phyloP scores from a whole-genome alignment of 2,888 invertebrate species.

The Brachypalpus laphriformis region DNA sequence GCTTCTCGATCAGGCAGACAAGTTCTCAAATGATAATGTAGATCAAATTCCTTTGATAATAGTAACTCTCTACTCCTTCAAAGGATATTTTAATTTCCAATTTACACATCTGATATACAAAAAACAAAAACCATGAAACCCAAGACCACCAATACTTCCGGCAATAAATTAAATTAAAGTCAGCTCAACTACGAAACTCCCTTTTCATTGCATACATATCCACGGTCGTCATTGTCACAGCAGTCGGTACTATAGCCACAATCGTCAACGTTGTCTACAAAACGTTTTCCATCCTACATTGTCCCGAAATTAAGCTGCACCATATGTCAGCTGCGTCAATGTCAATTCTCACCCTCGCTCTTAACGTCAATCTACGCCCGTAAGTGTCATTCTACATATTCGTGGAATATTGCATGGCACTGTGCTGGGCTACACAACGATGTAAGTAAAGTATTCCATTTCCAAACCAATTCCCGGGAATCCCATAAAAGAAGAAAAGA shows the following conservation, averaged over 20 bases:
- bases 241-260: conserved; percentile 9
- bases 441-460: conserved; percentile 54
- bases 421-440: background rate
- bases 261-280: conserved; percentile 37
- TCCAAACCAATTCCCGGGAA: conserved; percentile 25
- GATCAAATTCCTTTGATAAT: too few relatives aligned
- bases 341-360: conserved; percentile 69
- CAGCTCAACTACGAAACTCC: conserved; percentile 43
- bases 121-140: background rate
- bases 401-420: conserved; percentile 40
- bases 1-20: too few relatives aligned
- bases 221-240: background rate
- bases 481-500: conserved; percentile 50
- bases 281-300: conserved; percentile 65
- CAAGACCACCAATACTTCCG: conserved; percentile 58
- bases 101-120: background rate
- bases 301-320: conserved; percentile 70
- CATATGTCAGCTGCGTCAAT: conserved; percentile 73
- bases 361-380: conserved; percentile 68
- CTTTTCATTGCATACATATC: conserved; percentile 5
- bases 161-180: conserved; percentile 68
- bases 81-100: background rate
- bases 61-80: background rate
- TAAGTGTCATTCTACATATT: conserved; percentile 67
- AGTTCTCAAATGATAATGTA: too few relatives aligned